Evolutionary conservation across 2,113 vertebrate genomes (phyloP).

Genomic region (Cebidichthys violaceus): DNA sequence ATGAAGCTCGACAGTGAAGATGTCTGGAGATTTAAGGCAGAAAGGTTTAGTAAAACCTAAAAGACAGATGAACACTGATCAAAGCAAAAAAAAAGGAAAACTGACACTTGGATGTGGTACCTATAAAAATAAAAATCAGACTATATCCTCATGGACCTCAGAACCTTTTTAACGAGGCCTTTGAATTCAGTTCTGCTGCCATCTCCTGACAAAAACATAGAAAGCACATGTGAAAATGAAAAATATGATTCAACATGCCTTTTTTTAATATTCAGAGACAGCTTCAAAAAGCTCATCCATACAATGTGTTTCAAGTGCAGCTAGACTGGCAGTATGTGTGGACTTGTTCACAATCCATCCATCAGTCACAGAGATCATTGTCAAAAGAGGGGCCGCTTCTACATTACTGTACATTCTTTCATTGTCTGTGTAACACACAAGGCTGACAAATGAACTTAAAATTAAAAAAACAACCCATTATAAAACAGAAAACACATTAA

Average conservation of each 20-base stretch:
- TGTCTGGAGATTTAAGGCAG: not conserved
- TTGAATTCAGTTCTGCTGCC: constrained; percentile 55
- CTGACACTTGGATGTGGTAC: too few species aligned
- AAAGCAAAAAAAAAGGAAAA: not conserved
- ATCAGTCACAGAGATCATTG: constrained; percentile 2
- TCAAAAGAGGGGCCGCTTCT: not conserved
- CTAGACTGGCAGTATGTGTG: constrained; percentile 19
- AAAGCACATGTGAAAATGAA: not conserved
- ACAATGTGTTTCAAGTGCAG: constrained; percentile 52
- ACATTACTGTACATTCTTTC: constrained; percentile 44
- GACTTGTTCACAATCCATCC: constrained; percentile 21
- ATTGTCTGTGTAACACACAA: constrained; percentile 17
- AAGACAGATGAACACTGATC: not conserved
- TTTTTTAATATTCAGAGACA: constrained; percentile 62
- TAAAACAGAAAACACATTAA: constrained; percentile 45
- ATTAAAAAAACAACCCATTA: constrained; percentile 43
- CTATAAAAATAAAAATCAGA: too few species aligned
- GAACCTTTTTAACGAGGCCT: accelerated
- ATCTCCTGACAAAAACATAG: constrained; percentile 56
- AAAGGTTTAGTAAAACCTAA: not conserved
- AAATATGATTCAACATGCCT: not conserved
- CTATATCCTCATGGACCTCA: not conserved
- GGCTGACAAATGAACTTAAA: constrained; percentile 22
- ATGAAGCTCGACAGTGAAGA: not conserved
- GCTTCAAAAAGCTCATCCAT: constrained; percentile 42